Evolutionary conservation across 2,888 invertebrate genomes (phyloP), one percentile per base, ranked within the genome.

Genomic region (Ophion ventricosus): DNA sequence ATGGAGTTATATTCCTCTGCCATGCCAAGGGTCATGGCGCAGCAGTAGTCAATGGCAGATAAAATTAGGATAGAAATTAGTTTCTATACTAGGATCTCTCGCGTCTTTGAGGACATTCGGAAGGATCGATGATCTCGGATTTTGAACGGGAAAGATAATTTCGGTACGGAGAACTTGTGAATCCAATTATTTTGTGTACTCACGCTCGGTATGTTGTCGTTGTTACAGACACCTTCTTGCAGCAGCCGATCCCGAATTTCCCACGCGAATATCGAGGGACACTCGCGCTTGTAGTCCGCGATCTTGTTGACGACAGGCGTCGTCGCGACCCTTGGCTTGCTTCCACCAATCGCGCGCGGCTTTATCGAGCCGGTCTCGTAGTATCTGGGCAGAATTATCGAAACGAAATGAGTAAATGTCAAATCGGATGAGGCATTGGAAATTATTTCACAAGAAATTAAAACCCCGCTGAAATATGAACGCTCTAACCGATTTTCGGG

Each of bases 181-280:
- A 66, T 5, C 2, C 17, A 49, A 1, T 2, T 20, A 56, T 57
- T 4, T 10, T 57, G 8, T 20, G n/a, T 94, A 98, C 98, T 98
- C 94, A 99, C 99, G 94, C 98, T 98, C 89, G 99, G 99, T 92
- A 99, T 98, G 94, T 98, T 99, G 94, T 99, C 99, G 94, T 98
- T 98, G 94, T 98, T 98, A 96, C 99, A 99, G 90, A 98, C 97
- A 90, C 97, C 98, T 93, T 99, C 99, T 83, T 97, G 97, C 80
- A 99, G 95, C 90, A 99, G 95, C 92, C 98, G 96, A 92, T 99
- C 99, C 76, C 99, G 95, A 93, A 99, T 99, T 95, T 99, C 99
- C 99, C 99, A 99, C 70, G 99, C 99, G 94, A 99, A 99, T 94
- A 99, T 99, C 90, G 98, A 98, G 54, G 99, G 99, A 94, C 99